Evolutionary conservation across 1,140 invertebrate genomes (phyloP), one percentile per base, ranked within the genome.

Genomic region (Leptestheria dahalacensis): DNA sequence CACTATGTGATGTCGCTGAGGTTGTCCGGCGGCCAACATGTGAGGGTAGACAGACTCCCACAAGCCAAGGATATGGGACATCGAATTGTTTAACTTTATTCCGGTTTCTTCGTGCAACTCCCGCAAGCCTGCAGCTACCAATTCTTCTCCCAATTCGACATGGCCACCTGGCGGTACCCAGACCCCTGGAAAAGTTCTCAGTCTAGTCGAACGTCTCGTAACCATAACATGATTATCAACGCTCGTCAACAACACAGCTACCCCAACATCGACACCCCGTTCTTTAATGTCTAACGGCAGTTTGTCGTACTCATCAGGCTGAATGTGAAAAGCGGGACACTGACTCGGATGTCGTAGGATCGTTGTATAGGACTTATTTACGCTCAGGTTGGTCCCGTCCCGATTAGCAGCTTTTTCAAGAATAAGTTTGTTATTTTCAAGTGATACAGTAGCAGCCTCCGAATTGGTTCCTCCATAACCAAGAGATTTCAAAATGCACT

Each of bases 91-190:
- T 0, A 70, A 52, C 41, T 64, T 46, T 0, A 73, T 52, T 2
- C 70, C 71, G 2, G 67, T 69, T 56, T 73, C 71, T 64, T 73
- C 71, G 3, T 63, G 47, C 18, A 72, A 63, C 60, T 73, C 71
- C 51, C 71, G 59, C 2, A 71, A 48, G 18, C 67, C 70, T 12
- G 70, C 70, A 41, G 65, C 64, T 26, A 62, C 57, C 2, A 72
- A 57, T 62, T 57, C 64, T 47, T 67, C 65, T 1, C 61, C 59
- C 24, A 21, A 48, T 41, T 65, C 62, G 33, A 70, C 54, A 63
- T 68, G 68, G 1, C 69, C 69, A n/a, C 67, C 68, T 66, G 73
- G 73, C 56, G 72, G 72, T n/a, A 74, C 73, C 73, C 73, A 75
- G 9, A 70, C 62, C 3, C 70, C 68, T 11, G 73, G 72, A 66